Conservation (phyloP, 2,888 invertebrate genomes). For the Drosophila rellima region DNA sequence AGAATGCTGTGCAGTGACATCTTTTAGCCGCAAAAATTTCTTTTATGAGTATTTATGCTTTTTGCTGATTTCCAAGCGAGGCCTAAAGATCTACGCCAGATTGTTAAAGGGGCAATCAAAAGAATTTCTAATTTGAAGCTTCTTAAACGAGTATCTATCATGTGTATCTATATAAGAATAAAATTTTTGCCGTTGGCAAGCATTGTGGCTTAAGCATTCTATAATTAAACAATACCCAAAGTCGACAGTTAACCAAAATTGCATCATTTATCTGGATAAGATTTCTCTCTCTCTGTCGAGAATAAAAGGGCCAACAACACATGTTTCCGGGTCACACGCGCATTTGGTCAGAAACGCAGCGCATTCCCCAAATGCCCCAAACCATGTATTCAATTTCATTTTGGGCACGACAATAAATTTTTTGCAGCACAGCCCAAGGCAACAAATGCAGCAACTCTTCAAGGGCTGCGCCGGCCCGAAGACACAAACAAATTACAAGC, state of each 20-base stretch:
- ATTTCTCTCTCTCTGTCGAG: constrained; percentile 48
- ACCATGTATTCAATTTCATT: constrained; percentile 56
- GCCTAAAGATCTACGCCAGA: constrained; percentile 42
- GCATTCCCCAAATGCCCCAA: constrained; percentile 35
- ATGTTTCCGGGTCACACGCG: constrained; percentile 70
- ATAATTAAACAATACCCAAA: constrained; percentile 59
- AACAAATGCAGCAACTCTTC: constrained; percentile 42
- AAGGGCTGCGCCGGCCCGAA: constrained; percentile 64
- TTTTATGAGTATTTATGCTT: constrained; percentile 57
- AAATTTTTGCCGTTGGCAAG: constrained; percentile 11
- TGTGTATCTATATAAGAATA: constrained; percentile 6
- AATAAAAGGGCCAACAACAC: constrained; percentile 22
- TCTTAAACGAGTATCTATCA: constrained; percentile 9
- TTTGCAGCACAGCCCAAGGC: constrained; percentile 64
- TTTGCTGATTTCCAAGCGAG: constrained; percentile 26
- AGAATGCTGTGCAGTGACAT: constrained; percentile 67
- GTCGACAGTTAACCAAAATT: constrained; percentile 50
- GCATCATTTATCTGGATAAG: constrained; percentile 75
- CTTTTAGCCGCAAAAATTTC: constrained; percentile 57
- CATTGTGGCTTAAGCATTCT: constrained; percentile 29
- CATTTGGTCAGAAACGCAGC: constrained; percentile 37
- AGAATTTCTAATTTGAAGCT: constrained; percentile 46
- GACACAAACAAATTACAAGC: constrained; percentile 74
- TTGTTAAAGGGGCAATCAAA: constrained; percentile 40
- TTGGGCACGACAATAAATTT: constrained; percentile 56